Evolutionary conservation across 2,888 invertebrate genomes (phyloP).

Genomic region (Parasteatoda lunata): DNA sequence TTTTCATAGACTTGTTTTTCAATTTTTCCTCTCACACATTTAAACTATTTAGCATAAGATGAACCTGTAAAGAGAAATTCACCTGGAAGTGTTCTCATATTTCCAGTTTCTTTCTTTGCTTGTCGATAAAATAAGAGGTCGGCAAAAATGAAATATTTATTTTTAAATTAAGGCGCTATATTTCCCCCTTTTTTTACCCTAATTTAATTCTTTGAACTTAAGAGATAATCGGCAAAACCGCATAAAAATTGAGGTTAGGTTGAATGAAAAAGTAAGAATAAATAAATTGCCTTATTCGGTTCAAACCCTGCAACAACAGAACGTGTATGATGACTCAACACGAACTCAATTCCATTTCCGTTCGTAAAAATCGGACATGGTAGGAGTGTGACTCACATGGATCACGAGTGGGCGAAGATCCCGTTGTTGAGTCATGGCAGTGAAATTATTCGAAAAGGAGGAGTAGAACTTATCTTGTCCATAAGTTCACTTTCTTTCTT

Average conservation of each 20-base stretch:
- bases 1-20: too few species aligned
- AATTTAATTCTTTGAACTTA: too few species aligned
- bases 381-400: constrained; percentile 6
- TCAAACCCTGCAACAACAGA: background rate
- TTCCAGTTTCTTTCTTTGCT: too few species aligned
- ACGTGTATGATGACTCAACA: background rate
- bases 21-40: too few species aligned
- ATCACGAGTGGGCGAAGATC: constrained; percentile 7
- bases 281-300: background rate
- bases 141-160: too few species aligned
- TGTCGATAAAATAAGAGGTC: too few species aligned
- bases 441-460: background rate
- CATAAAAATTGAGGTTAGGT: background rate
- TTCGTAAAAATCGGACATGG: background rate
- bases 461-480: background rate
- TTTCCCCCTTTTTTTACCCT: too few species aligned
- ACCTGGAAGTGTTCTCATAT: too few species aligned
- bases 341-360: background rate
- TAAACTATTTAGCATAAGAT: too few species aligned
- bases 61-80: too few species aligned
- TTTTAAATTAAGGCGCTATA: too few species aligned
- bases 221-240: background rate
- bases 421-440: background rate
- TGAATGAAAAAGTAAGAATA: background rate
- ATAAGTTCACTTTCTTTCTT: background rate